A percentile compares a stretch with the other conserved stretches of the same genome.
Evolutionary conservation across 2,113 vertebrate genomes (phyloP).

Genomic region (Phyllopteryx taeniolatus): DNA sequence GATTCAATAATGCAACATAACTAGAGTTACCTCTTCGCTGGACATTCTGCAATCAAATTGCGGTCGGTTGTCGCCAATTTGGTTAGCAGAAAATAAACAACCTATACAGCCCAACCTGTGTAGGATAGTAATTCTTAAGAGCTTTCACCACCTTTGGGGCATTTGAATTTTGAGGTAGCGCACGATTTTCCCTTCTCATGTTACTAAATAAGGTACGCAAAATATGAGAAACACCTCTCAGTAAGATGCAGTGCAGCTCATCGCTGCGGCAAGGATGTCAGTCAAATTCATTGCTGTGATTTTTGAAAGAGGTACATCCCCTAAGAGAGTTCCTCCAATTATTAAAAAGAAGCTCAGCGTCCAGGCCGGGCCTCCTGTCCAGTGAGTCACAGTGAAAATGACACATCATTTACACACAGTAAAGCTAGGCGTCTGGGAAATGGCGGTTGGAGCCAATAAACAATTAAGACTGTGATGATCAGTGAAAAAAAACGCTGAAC

Average conservation of each 20-base stretch:
- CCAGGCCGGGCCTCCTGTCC: background rate
- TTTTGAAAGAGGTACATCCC: background rate
- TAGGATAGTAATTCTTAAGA: background rate
- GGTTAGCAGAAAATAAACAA: background rate
- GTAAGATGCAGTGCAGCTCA: background rate
- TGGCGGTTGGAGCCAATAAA: background rate
- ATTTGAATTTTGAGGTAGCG: too few relatives aligned
- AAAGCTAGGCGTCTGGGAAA: background rate
- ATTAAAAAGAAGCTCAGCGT: background rate
- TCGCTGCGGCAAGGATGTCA: background rate
- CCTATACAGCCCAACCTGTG: background rate
- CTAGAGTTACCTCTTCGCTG: background rate
- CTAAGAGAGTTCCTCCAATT: background rate
- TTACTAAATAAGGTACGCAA: background rate
- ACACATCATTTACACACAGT: slow-evolving; percentile 1
- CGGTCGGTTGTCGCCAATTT: too few relatives aligned
- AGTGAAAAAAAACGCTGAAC: background rate
- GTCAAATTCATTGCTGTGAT: background rate
- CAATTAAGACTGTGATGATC: background rate
- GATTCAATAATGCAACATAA: background rate
- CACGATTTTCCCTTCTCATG: too few relatives aligned
- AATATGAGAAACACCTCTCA: background rate
- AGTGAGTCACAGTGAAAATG: slow-evolving; percentile 7
- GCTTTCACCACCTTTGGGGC: too few relatives aligned
- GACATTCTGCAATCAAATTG: background rate